Percentiles rank a stretch among this genome's conserved stretches.
These are phyloP conservation scores for Schmidtea mediterranea DNA, from an alignment of 1,140 invertebrate species.

Conservation along the genomic window DNA sequence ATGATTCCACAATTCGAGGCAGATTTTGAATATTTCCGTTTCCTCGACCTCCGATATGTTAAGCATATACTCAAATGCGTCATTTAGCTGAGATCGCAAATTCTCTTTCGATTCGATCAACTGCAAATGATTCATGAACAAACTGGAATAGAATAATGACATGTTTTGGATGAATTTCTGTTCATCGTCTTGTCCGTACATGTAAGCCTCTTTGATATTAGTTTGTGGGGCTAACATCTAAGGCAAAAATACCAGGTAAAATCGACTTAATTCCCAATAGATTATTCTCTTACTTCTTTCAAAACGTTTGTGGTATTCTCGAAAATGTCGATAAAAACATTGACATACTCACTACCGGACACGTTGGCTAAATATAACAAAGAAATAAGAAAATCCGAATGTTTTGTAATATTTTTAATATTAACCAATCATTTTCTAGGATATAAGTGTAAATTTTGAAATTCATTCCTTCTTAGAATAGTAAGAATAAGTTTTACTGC, in stretches of 20 bases:
- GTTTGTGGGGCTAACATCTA: conserved; percentile 61
- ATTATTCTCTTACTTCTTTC: conserved; percentile 32
- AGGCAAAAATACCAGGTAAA: too few species aligned
- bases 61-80: conserved; percentile 67
- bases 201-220: conserved; percentile 72
- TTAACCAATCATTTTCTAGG: too few species aligned
- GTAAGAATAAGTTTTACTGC: too few species aligned
- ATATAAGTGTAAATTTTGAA: too few species aligned
- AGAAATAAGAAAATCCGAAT: too few species aligned
- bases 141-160: conserved; percentile 82
- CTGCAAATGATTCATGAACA: conserved; percentile 69
- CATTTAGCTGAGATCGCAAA: conserved; percentile 14
- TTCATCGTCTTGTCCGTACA: conserved; percentile 66
- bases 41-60: conserved; percentile 95
- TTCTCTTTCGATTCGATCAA: conserved; percentile 37
- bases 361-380: conserved; percentile 49
- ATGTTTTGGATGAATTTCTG: conserved; percentile 97
- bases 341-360: conserved; percentile 53
- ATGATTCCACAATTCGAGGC: conserved; percentile 91
- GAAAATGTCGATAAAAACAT: conserved; percentile 61
- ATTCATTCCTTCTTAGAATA: too few species aligned
- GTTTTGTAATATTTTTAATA: too few species aligned
- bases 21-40: conserved; percentile 98
- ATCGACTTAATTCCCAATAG: conserved; percentile 10
- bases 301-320: conserved; percentile 64